Conservation (phyloP, 2,797 vertebrate species). For the Chelidonichthys spinosus region DNA sequence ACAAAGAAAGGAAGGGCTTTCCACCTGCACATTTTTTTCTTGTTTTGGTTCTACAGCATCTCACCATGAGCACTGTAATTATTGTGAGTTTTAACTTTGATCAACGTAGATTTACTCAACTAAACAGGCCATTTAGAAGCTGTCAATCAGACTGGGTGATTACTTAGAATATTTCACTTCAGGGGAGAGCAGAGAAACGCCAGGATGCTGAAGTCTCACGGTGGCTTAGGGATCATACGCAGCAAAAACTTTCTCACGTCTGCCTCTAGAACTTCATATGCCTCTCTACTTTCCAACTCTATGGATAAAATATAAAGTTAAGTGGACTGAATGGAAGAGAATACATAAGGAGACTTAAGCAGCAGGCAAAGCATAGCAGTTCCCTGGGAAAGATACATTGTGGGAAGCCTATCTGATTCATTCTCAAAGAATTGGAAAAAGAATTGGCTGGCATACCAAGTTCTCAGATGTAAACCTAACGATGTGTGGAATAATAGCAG, state of each 20-base stretch:
- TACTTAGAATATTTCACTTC: slow-evolving; percentile 29
- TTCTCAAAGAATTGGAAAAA: not conserved
- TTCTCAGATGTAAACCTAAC: not conserved
- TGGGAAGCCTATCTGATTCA: not conserved
- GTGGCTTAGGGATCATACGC: slow-evolving; percentile 15
- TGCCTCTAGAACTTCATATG: not conserved
- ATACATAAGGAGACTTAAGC: not conserved
- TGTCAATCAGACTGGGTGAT: not conserved
- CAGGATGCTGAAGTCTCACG: slow-evolving; percentile 5
- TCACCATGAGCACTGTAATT: not conserved
- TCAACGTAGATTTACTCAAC: not conserved
- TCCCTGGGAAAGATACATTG: not conserved
- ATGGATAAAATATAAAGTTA: not conserved
- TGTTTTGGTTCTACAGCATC: slow-evolving; percentile 11
- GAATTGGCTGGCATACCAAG: not conserved
- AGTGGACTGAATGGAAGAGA: not conserved
- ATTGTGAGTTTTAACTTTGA: slow-evolving; percentile 6
- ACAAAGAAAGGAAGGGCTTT: slow-evolving; percentile 8
- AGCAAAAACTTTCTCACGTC: slow-evolving; percentile 16
- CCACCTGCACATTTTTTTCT: not conserved
- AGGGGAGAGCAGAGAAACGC: slow-evolving; percentile 13
- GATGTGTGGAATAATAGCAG: slow-evolving; percentile 4
- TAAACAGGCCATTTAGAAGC: slow-evolving; percentile 18
- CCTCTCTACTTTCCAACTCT: not conserved
- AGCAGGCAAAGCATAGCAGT: not conserved